Base-by-base conservation (phyloP, 2,113 vertebrate species). In the Eretmochelys imbricata region DNA sequence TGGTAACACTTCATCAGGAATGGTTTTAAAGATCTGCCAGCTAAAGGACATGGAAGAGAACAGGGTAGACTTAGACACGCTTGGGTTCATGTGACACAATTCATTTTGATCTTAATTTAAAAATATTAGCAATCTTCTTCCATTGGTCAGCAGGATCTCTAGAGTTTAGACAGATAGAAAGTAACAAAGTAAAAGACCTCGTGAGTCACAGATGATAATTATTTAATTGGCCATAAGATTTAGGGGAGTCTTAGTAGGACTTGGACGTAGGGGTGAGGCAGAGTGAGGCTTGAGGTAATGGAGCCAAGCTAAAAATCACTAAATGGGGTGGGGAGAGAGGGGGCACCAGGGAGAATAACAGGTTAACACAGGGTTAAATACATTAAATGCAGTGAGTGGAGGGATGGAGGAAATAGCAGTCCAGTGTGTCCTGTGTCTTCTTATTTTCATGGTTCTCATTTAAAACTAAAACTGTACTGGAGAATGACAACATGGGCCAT, bases 11-110 rank as follows among this genome's bases (percentile, higher is more conserved):
- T 98, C 97, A 0, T 84, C 46, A 8, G 99, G 99, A 55, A 96
- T 12, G 19, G 97, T 99, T 97, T 91, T 99, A 94, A 99, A 99
- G 94, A 99, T 88, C 91, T 99, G 99, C 97, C 98, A 99, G 46
- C 99, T 99, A 82, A 48, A 94, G 69, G 50, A 92, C 50, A 87
- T 35, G 50, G 22, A 90, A 25, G 53, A 93, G 86, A 97, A 82
- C 5, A 42, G 11, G 8, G 7, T 51, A 82, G 76, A 84, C 17
- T 8, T 76, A 62, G 46, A 4, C 1, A 13, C 5, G 80, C 9
- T 16, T 29, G 38, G 29, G 95, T 59, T 54, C 25, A 27, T n/a
- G 27, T 4, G 14, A 50, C 78, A 38, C 1, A 8, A 25, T 11
- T 65, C 24, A 31, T 1, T 0, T 29, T n/a, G 86, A 54, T 38